Evolutionary conservation across 2,888 invertebrate species (phyloP).

Genomic region (Ceratothoa steindachneri): DNA sequence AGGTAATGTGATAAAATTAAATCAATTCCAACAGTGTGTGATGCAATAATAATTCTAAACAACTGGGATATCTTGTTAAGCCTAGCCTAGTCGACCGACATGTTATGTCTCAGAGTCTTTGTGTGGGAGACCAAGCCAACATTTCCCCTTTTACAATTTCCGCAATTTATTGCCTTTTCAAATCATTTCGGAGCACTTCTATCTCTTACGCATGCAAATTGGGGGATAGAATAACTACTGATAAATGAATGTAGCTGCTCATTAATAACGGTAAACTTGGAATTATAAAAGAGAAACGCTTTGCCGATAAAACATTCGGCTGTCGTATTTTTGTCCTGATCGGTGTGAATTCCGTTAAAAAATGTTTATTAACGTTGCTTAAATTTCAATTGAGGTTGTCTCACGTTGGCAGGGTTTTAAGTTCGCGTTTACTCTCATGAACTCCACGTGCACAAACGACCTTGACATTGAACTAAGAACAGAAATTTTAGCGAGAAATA

Average conservation of each 20-base stretch:
- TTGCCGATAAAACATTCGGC: background rate
- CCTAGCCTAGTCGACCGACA: constrained; percentile 13
- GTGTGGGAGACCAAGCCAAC: constrained; percentile 1
- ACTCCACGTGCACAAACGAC: constrained; percentile 30
- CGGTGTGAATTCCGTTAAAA: background rate
- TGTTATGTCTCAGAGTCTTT: constrained; percentile 13
- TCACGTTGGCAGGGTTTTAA: constrained; percentile 21
- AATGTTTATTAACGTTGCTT: background rate
- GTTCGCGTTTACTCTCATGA: constrained; percentile 33
- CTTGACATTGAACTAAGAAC: constrained; percentile 34
- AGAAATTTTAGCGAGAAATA: constrained; percentile 33
- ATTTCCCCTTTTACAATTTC: background rate
- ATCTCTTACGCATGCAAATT: background rate
- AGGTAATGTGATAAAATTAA: constrained; percentile 10
- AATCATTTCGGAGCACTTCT: background rate
- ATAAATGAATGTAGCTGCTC: background rate
- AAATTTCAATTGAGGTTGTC: background rate
- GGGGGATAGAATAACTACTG: background rate
- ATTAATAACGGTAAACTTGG: background rate
- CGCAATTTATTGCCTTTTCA: constrained; percentile 6
- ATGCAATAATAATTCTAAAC: constrained; percentile 12
- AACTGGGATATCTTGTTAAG: constrained; percentile 5
- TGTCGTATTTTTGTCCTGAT: constrained; percentile 7
- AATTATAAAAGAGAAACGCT: background rate
- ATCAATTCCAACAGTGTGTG: background rate